These are phyloP conservation scores for Tragelaphus imberbis DNA, from an alignment of 2,113 vertebrate species.

Conservation along the genomic window DNA sequence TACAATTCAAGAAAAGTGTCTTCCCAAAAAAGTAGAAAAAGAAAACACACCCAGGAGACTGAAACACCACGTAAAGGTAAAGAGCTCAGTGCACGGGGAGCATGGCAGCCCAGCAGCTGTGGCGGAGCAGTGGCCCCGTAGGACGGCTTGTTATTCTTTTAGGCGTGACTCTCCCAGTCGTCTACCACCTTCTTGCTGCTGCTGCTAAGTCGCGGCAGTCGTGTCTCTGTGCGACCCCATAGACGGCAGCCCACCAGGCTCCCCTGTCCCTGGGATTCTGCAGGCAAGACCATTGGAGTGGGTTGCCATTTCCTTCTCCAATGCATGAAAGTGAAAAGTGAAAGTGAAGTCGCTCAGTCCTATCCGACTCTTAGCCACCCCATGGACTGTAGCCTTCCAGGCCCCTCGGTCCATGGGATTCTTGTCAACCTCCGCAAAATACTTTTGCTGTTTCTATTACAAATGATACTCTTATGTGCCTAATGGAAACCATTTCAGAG, in stretches of 20 bases:
- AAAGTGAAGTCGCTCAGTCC: too few relatives aligned
- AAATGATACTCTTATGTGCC: neutral
- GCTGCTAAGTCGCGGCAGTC: too few relatives aligned
- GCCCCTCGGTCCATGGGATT: too few relatives aligned
- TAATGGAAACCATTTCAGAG: neutral
- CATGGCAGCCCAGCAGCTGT: neutral
- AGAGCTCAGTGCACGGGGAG: neutral
- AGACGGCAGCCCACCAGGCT: too few relatives aligned
- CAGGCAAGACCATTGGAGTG: too few relatives aligned
- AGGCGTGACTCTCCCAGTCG: neutral
- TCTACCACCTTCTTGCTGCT: neutral
- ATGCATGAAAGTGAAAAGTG: too few relatives aligned
- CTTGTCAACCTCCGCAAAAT: neutral
- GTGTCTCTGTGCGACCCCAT: too few relatives aligned
- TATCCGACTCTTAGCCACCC: too few relatives aligned
- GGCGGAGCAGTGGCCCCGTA: accelerated
- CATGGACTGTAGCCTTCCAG: too few relatives aligned
- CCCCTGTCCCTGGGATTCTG: too few relatives aligned
- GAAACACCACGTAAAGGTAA: neutral
- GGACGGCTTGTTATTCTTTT: neutral
- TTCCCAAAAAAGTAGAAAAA: neutral
- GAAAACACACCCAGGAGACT: neutral
- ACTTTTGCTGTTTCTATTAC: neutral
- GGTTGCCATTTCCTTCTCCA: too few relatives aligned
- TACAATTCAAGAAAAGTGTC: constrained; percentile 18